Base-by-base conservation (phyloP, 2,113 vertebrate genomes). In the Smithornis capensis region DNA sequence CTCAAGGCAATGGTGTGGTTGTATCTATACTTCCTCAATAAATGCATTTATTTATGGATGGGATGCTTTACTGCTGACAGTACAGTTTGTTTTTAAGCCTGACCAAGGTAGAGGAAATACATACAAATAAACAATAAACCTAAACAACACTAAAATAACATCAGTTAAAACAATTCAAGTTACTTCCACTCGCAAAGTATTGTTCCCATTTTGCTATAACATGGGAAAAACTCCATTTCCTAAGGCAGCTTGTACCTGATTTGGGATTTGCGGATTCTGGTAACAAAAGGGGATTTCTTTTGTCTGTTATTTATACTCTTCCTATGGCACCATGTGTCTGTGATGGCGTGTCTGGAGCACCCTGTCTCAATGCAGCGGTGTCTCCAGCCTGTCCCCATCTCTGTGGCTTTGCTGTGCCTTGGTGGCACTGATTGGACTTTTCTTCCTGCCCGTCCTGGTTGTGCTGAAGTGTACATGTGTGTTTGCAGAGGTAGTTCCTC, bases 121-220 rank as follows among this genome's bases (percentile, higher is more conserved):
- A 98, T 90, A 92, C 97, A 97, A 98, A 98, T 97, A 98, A 98
- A 97, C 97, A 97, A 92, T 97, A 97, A 97, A 97, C 97, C 97
- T 97, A 97, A 97, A 97, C 94, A 97, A 96, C 97, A 96, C 96
- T 93, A 96, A 98, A 98, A 98, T 98, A 98, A 97, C 98, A 97
- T 91, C 95, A 83, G 97, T 97, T 97, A 97, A 97, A 98, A 98
- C 98, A 98, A 98, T 98, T 95, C 96, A 86, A 94, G 95, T 95
- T 89, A 97, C 69, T 92, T 97, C 97, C 97, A 97, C 86, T 96
- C 37, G 0, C 35, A 8, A 85, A 92, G 97, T 96, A 98, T 98
- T 98, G 98, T 98, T 98, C 95, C 91, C 73, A 64, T 94, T 91
- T 90, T 87, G 38, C 95, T 55, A 49, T 68, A 95, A 94, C 96